These are phyloP conservation scores for Leontopithecus rosalia DNA, from an alignment of 2,797 vertebrate genomes.

Conservation along the genomic window DNA sequence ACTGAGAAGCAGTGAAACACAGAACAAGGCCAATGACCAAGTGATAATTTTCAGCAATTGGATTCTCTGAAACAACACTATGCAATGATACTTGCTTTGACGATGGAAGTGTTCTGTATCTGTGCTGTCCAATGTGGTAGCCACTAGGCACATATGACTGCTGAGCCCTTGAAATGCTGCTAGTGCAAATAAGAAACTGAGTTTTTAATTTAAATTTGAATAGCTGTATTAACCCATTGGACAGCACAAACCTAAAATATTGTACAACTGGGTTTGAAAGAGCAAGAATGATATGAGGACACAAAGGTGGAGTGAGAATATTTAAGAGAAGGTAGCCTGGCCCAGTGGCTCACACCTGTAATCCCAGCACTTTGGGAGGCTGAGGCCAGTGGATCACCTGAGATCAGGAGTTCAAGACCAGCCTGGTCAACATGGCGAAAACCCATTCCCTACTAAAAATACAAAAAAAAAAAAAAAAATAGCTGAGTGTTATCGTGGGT, in stretches of 20 bases:
- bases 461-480: not conserved
- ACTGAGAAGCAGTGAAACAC: not conserved
- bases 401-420: not conserved
- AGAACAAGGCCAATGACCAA: not conserved
- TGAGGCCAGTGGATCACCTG: not conserved
- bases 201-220: constrained; percentile 19
- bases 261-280: not conserved
- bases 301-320: not conserved
- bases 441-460: not conserved
- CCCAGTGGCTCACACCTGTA: not conserved
- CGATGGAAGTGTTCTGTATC: not conserved
- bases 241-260: not conserved
- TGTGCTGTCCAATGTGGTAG: not conserved
- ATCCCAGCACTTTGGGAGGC: not conserved
- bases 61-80: not conserved
- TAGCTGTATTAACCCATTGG: not conserved
- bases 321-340: not conserved
- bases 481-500: not conserved
- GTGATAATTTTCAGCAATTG: not conserved
- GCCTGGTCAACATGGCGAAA: not conserved
- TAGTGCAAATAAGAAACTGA: not conserved
- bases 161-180: not conserved
- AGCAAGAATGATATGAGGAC: not conserved
- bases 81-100: not conserved
- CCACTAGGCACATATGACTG: not conserved